Evolutionary conservation across 2,113 vertebrate genomes (phyloP).

Genomic region (Ailuropoda melanoleuca): DNA sequence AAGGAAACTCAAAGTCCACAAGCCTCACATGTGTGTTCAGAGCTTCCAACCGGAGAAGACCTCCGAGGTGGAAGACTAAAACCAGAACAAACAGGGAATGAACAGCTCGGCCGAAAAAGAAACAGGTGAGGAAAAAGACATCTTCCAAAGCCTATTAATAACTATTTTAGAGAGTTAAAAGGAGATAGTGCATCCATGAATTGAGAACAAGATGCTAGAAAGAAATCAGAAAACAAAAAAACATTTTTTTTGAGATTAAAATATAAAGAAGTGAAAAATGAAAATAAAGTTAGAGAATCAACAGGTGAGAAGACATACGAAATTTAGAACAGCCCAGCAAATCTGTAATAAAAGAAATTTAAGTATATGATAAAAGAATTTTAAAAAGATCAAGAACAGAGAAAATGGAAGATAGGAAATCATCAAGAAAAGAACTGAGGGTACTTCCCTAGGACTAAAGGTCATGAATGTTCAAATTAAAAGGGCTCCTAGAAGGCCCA

Average conservation of each 20-base stretch:
- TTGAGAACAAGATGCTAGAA: background rate
- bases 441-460: background rate
- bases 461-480: background rate
- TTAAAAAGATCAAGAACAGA: constrained; percentile 44
- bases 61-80: background rate
- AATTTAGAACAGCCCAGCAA: background rate
- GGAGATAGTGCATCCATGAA: background rate
- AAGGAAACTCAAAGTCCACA: background rate
- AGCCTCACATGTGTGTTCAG: background rate
- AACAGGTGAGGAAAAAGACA: background rate
- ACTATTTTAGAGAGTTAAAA: background rate
- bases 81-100: background rate
- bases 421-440: constrained; percentile 34
- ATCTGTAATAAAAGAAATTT: background rate
- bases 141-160: background rate
- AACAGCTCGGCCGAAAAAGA: background rate
- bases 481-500: background rate
- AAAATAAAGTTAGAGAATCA: background rate
- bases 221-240: background rate
- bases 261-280: background rate
- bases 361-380: background rate
- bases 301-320: background rate
- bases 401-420: constrained; percentile 50
- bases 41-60: background rate
- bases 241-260: background rate